Base-by-base conservation (phyloP, 64 coral and sea anemone genomes). In the Actinia tenebrosa region DNA sequence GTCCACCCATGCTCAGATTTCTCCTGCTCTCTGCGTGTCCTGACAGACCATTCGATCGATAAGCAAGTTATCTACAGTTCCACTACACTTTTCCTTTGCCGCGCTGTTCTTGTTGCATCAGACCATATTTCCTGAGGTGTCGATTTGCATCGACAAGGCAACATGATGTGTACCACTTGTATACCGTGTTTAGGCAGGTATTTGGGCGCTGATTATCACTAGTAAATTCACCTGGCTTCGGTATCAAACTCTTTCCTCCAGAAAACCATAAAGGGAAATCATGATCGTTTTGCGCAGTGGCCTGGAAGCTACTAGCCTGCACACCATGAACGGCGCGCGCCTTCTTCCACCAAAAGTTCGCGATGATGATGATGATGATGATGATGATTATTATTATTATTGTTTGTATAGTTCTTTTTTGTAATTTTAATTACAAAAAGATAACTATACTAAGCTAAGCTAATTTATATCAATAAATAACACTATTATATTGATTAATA, bases 91-190 rank as follows among this genome's bases (percentile, higher is more conserved):
- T n/a, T 85, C 69, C 61, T 54, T 90, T 4, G 83, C 66, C 83
- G 0, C 63, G 7, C 30, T 90, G 89, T 9, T 90, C 23, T 20
- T 47, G 1, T 53, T 90, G 62, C 66, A 90, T 85, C 16, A 85
- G 61, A 6, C n/a, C 88, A 60, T 89, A 61, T 60, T 71, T 54
- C 42, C 77, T 26, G 27, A 79, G 53, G 30, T 86, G 42, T 4
- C 54, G 64, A 55, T 90, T 44, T 23, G 37, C 53, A 18, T 59
- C 47, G 56, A 71, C 43, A 1, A 85, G 17, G 3, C 77, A 56
- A 71, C 68, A 90, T 4, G 53, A 71, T 10, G 83, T 86, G 69
- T 60, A 75, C 82, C 89, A 90, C 52, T 86, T 90, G 47, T 90
- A 86, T 23, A 90, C 42, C 3, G 82, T 84, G 53, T 84, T 56